A percentile compares a stretch with the other conserved stretches of the same genome.
Evolutionary conservation across 2,113 vertebrate species (phyloP).

Genomic region (Parus major): DNA sequence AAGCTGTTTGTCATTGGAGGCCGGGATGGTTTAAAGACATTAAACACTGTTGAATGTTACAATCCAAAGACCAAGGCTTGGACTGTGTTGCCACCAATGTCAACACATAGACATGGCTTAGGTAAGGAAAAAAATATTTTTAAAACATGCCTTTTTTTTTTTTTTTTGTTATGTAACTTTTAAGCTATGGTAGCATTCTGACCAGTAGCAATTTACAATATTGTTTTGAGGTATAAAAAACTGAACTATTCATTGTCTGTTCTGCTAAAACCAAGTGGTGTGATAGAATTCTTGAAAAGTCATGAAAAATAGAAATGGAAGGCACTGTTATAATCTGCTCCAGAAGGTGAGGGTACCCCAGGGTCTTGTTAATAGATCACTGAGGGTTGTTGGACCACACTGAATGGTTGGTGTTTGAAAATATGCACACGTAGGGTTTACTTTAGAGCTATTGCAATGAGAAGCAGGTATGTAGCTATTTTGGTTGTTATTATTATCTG

Average conservation of each 20-base stretch:
- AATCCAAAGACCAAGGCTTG: slow-evolving; percentile 82
- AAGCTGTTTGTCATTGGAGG: slow-evolving; percentile 84
- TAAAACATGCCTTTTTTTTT: background rate
- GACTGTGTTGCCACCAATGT: slow-evolving; percentile 82
- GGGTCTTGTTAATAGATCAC: background rate
- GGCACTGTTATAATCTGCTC: background rate
- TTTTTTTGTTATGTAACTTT: background rate
- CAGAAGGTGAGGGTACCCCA: background rate
- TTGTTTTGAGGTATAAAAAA: background rate
- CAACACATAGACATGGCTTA: slow-evolving; percentile 82
- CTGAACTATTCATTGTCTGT: background rate
- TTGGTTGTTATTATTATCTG: background rate
- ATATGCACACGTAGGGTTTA: background rate
- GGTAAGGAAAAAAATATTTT: slow-evolving; percentile 70
- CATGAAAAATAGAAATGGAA: background rate
- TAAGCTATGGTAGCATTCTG: background rate
- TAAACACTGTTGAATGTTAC: slow-evolving; percentile 85
- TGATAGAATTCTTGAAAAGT: background rate
- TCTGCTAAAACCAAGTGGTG: background rate
- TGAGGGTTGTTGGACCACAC: background rate
- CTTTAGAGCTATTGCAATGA: background rate
- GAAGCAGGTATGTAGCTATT: background rate
- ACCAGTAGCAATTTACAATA: background rate
- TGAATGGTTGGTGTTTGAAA: fast-evolving
- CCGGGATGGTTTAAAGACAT: slow-evolving; percentile 81